Base-by-base conservation (phyloP, 2,113 vertebrate genomes). In the Seriola aureovittata region DNA sequence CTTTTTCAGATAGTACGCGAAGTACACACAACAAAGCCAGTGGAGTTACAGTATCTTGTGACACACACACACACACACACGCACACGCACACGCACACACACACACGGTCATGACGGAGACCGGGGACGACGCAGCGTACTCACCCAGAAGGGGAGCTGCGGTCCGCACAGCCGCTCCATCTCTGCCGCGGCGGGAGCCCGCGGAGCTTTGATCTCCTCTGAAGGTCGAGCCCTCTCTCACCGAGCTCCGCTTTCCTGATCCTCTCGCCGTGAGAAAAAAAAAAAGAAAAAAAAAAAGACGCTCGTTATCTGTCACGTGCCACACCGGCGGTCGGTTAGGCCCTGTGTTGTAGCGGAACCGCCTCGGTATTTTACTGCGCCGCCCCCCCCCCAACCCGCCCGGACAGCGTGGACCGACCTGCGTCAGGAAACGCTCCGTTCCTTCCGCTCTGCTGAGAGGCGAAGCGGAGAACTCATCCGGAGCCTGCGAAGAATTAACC, bases 111-210 rank as follows among this genome's bases (percentile, higher is more conserved):
- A 42, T 32, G 8, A 16, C 40, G 12, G 9, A 25, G 19, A 4
- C 36, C 17, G 2, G n/a, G 29, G 73, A 32, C 46, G 19, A 4
- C 16, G 29, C 29, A 17, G 25, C 29, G 11, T 4, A 93, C 94
- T 95, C 86, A 96, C 95, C 95, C 95, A 96, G 82, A 96, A 95
- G 3, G 92, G 92, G 29, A 87, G 90, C 8, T 92, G n/a, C 1
- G 87, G 40, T 89, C 95, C 95, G 81, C 95, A 96, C 50, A 96
- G 82, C 72, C 59, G 72, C 91, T 95, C 93, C 95, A 96, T 96
- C 90, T 83, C 75, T 10, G 58, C 60, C 32, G n/a, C 76, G 76
- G 82, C 76, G 62, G 80, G 44, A 71, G 14, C 5, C 60, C 65
- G 64, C 70, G 36, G 70, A 78, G 71, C 78, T 80, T 69, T 70